Base-by-base conservation (phyloP, 2,113 vertebrate species). In the Myotis yumanensis region DNA sequence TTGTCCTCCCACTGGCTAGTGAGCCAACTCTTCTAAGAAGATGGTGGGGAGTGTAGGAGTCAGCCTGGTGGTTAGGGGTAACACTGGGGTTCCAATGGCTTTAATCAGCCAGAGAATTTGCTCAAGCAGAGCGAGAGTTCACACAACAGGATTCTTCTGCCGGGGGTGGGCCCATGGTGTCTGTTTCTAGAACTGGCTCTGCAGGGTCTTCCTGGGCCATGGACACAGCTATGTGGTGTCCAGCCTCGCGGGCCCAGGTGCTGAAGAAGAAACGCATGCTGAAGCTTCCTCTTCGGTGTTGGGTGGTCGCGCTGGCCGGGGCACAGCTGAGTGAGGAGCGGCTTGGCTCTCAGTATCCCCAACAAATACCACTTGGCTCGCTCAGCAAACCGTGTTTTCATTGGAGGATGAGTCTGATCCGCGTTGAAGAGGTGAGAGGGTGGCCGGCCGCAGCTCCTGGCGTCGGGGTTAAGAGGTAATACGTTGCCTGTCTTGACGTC, bases 171-270 rank as follows among this genome's bases (percentile, higher is more conserved):
- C 12, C 10, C n/a, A 15, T 1, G 57, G 9, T 40, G 37, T 77
- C 23, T 62, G 15, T 25, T 80, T 91, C 64, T 52, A 7, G 48
- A 37, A n/a, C n/a, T 71, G 3, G 11, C n/a, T 84, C 62, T 81
- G 51, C 30, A 37, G 1, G n/a, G 35, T 68, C 5, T 35, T 75
- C 12, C 46, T 79, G 73, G 23, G 51, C 64, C 8, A 16, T 17
- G 54, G 8, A 9, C 35, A 72, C n/a, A 69, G 14, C 68, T 51
- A n/a, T 43, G 22, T n/a, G 20, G 9, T 35, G 46, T 25, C 28
- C 4, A 0, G 43, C 15, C 28, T 25, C 7, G 7, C 7, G 1
- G 18, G 7, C 15, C 20, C 37, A 46, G 2, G 7, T 11, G 23
- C 23, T 20, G 3, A 4, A 7, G 51, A 54, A 37, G 43, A 32